These are phyloP conservation scores for Onychomys torridus DNA, from an alignment of 2,797 vertebrate species.

Conservation along the genomic window DNA sequence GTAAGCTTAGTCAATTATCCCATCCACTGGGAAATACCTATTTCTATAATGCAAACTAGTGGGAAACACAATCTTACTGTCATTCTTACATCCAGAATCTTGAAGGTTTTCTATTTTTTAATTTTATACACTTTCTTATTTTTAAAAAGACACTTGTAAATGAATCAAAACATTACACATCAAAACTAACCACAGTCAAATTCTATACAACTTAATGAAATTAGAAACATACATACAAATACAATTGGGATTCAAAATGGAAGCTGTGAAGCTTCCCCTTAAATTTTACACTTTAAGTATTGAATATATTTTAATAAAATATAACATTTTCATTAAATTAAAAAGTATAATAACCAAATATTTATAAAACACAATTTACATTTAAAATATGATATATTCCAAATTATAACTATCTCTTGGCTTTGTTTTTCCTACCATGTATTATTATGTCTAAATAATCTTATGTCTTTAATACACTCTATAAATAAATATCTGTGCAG, in stretches of 20 bases:
- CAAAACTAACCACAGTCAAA: neutral
- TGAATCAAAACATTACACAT: neutral
- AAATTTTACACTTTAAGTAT: neutral
- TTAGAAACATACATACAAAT: neutral
- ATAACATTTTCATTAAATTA: neutral
- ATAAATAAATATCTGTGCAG: neutral
- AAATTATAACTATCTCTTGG: neutral
- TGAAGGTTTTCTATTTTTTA: neutral
- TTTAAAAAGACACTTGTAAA: neutral
- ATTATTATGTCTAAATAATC: conserved; percentile 37
- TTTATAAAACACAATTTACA: conserved; percentile 45
- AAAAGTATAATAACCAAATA: neutral
- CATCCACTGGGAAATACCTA: neutral
- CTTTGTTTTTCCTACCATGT: neutral
- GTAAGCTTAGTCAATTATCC: conserved; percentile 4
- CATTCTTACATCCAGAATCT: neutral
- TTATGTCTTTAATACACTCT: neutral
- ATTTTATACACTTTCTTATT: neutral
- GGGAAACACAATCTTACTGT: neutral
- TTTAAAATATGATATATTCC: neutral
- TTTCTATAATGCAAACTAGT: neutral
- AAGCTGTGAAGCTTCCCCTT: neutral
- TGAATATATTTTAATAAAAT: neutral
- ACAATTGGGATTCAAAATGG: neutral
- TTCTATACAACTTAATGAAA: neutral